Evolutionary conservation across 2,113 vertebrate genomes (phyloP), one percentile per base, ranked within the genome.

Genomic region (Atractosteus spatula): DNA sequence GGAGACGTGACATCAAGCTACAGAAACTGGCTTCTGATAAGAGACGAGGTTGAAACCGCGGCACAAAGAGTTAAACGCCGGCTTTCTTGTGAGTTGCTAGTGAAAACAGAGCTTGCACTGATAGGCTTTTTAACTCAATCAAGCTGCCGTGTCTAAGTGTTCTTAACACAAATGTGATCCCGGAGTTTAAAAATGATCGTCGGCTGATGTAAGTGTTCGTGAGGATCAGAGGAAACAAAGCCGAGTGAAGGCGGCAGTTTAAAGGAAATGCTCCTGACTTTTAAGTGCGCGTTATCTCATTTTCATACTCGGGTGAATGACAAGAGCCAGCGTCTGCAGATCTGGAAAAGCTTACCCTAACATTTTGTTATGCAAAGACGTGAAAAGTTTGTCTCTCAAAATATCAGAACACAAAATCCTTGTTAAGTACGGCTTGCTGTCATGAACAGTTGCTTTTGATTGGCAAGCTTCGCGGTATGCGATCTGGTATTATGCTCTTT

Each of bases 401-500:
- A 74, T 70, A 70, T 70, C 57, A 70, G 65, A 55, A 71, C 14
- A 66, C 41, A 42, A 69, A 81, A 80, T 80, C 80, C 79, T 82
- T 80, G 82, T 83, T 85, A 82, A 84, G 78, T 63, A 11, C 42
- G 80, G 72, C 75, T 82, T 69, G 77, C 80, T 82, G 77, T 84
- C 78, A 73, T 68, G 78, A 70, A 1, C 73, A 79, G 77, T 71
- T 81, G 77, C 74, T 78, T 83, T 70, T 71, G 78, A 85, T 80
- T 87, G 88, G 86, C 86, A 77, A 78, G 81, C 12, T 66, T 77
- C 77, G 63, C 70, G 82, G 80, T 84, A 81, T 84, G 85, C 81
- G 84, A 82, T 80, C 84, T 78, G 85, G 84, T 73, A 68, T 86
- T 78, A 64, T 72, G 77, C 80, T 80, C 79, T 89, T 89, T 90